Evolutionary conservation across 2,113 vertebrate genomes (phyloP).

Genomic region (Amphiprion ocellaris): DNA sequence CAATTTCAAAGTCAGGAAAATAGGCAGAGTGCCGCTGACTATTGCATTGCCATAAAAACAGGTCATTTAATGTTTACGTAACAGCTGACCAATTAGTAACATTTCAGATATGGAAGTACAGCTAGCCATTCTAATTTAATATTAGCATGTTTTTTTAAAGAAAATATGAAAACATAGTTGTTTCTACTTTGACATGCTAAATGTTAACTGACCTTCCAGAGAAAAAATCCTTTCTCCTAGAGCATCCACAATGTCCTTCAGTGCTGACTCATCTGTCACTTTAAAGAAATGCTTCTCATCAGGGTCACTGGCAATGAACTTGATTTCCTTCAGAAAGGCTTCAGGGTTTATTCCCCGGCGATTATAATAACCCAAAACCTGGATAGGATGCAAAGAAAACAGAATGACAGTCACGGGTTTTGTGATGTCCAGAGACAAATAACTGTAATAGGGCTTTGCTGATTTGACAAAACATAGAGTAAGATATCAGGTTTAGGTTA

Average conservation of each 20-base stretch:
- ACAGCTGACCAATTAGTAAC: no score
- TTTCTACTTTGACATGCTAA: background rate
- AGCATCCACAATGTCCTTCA: conserved; percentile 97
- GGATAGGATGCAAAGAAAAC: background rate
- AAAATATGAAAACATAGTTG: no score
- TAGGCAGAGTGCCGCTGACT: no score
- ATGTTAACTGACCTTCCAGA: conserved; percentile 87
- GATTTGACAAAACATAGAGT: no score
- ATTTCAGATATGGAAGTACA: no score
- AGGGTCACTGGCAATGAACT: conserved; percentile 95
- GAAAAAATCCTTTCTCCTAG: conserved; percentile 96
- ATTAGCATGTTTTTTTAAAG: no score
- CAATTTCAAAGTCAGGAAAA: no score
- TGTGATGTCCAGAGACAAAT: background rate
- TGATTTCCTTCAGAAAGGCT: conserved; percentile 94
- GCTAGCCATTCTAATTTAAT: no score
- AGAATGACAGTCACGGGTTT: background rate
- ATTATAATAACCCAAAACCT: conserved; percentile 98
- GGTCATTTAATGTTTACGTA: no score
- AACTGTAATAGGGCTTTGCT: background rate
- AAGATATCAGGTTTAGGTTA: no score
- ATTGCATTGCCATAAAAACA: no score
- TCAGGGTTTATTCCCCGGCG: conserved; percentile 94
- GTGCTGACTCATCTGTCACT: conserved; percentile 92
- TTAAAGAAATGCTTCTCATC: conserved; percentile 97